Conservation (phyloP, 2,888 invertebrate species). For the Autographa gamma region DNA sequence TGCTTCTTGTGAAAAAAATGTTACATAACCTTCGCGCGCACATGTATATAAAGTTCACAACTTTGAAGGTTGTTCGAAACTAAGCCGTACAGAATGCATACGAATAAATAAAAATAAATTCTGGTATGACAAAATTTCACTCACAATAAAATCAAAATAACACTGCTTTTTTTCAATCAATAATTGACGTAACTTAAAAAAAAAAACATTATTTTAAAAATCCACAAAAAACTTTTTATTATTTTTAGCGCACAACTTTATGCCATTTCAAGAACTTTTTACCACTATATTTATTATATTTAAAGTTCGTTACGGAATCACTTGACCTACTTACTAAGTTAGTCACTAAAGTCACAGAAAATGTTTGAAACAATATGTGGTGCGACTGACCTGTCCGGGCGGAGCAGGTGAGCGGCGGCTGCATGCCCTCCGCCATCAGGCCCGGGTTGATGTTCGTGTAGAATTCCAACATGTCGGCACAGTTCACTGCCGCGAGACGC, state of each 20-base stretch:
- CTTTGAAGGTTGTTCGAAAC: neutral
- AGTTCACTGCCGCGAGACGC: constrained; percentile 63
- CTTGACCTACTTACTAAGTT: constrained; percentile 37
- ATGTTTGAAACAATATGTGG: constrained; percentile 20
- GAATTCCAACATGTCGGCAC: constrained; percentile 91
- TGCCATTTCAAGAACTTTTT: neutral
- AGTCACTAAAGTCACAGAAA: constrained; percentile 16
- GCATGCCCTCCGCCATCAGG: constrained; percentile 89
- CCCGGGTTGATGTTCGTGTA: constrained; percentile 90
- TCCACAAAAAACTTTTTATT: too few relatives aligned
- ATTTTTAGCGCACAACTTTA: too few relatives aligned
- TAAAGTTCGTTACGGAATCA: neutral
- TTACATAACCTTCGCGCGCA: neutral
- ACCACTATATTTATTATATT: neutral
- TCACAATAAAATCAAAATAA: neutral
- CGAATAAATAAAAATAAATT: neutral
- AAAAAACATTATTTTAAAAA: neutral
- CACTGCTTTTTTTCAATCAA: neutral
- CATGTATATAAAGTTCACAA: neutral
- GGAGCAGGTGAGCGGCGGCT: constrained; percentile 90
- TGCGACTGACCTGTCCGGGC: constrained; percentile 90
- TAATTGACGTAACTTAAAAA: too few relatives aligned
- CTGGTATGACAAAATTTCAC: neutral
- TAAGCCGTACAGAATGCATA: neutral
- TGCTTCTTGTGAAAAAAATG: neutral